phyloP scores from a whole-genome alignment of 2,113 vertebrate genomes.

The Choloepus hoffmanni region DNA sequence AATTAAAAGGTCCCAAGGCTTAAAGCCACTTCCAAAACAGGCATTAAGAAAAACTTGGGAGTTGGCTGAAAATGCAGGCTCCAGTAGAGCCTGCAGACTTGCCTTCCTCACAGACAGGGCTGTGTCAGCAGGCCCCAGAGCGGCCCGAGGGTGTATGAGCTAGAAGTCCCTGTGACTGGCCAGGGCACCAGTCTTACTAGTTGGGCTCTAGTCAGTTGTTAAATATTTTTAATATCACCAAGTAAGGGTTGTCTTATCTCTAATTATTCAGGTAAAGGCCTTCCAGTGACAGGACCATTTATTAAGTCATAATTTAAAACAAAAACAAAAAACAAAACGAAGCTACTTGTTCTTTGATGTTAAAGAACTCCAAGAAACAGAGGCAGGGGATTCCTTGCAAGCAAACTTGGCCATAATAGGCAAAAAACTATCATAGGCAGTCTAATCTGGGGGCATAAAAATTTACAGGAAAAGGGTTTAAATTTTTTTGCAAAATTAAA shows the following conservation, averaged over 20 bases:
- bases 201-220: neutral
- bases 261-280: neutral
- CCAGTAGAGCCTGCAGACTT: neutral
- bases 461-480: neutral
- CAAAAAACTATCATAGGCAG: neutral
- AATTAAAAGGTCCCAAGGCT: slow-evolving; percentile 59
- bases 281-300: neutral
- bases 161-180: neutral
- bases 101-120: neutral
- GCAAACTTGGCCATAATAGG: neutral
- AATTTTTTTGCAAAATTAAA: slow-evolving; percentile 33
- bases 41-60: slow-evolving; percentile 1
- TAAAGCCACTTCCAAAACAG: slow-evolving; percentile 48
- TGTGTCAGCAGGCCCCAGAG: neutral
- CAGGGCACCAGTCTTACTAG: neutral
- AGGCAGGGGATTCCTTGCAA: neutral
- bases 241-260: neutral
- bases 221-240: neutral
- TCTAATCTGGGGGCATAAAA: neutral
- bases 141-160: neutral
- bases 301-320: slow-evolving; percentile 28
- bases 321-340: slow-evolving; percentile 28
- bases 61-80: neutral
- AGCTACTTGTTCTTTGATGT: neutral
- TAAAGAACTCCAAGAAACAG: neutral